phyloP scores from a whole-genome alignment of 1,140 invertebrate genomes.

The Bemisia tabaci region DNA sequence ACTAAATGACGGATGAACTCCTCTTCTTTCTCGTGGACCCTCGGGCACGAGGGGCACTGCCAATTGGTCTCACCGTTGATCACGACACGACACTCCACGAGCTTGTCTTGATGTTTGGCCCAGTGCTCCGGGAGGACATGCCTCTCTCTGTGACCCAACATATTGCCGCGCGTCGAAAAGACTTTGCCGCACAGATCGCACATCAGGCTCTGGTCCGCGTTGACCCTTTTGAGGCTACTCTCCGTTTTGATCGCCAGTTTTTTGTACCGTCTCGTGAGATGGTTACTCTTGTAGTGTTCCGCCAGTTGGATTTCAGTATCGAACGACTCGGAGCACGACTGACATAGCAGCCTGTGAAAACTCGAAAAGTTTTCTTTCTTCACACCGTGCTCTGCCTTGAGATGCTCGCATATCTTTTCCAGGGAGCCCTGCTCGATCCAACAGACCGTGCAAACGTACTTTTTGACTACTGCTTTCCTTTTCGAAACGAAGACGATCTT shows the following conservation, averaged over 20 bases:
- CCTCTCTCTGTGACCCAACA: neutral
- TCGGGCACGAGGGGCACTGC: slow-evolving; percentile 19
- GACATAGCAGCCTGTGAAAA: neutral
- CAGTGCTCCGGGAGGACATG: neutral
- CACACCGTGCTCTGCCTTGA: neutral
- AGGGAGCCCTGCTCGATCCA: neutral
- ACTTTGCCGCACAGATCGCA: neutral
- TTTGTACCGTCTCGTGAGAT: neutral
- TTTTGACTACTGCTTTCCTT: neutral
- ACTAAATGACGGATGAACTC: slow-evolving; percentile 18
- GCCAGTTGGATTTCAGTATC: neutral
- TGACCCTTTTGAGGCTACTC: neutral
- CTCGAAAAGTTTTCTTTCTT: neutral
- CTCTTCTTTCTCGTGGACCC: slow-evolving; percentile 18
- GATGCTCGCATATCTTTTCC: neutral
- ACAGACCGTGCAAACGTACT: neutral
- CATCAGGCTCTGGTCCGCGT: neutral
- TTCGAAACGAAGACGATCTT: neutral
- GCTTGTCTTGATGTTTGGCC: neutral
- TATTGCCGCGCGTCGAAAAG: neutral
- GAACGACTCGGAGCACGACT: neutral
- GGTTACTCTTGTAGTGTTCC: neutral
- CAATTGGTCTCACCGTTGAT: slow-evolving; percentile 27
- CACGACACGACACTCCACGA: slow-evolving; percentile 12
- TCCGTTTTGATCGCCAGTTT: neutral